These are phyloP conservation scores for Meleagris gallopavo DNA, from an alignment of 2,113 vertebrate species.

Conservation along the genomic window DNA sequence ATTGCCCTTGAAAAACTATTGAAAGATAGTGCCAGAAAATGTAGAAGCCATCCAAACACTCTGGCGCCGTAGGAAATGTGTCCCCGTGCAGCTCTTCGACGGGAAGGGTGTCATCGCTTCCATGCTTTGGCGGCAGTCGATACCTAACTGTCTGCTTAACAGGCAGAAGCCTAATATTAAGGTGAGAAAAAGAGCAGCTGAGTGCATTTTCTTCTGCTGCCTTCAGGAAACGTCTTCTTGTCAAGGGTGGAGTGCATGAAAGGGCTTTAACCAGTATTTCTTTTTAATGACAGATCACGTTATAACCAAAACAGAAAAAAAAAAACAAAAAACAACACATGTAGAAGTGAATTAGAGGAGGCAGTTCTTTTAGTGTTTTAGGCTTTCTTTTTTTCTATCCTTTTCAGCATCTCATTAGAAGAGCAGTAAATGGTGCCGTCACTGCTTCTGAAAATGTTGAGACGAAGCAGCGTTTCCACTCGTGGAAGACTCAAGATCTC, in stretches of 20 bases:
- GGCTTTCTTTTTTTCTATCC: neutral
- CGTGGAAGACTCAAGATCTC: neutral
- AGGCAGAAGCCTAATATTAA: neutral
- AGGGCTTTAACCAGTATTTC: neutral
- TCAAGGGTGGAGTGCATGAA: neutral
- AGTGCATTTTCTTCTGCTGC: neutral
- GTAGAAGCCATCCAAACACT: neutral
- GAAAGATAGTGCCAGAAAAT: neutral
- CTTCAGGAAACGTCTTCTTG: neutral
- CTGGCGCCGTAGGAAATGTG: neutral
- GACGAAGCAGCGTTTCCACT: neutral
- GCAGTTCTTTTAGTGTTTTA: neutral
- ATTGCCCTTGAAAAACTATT: neutral
- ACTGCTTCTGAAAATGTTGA: neutral
- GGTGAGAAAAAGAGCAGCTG: neutral
- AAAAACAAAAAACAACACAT: neutral
- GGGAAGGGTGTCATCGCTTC: neutral
- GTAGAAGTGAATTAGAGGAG: neutral
- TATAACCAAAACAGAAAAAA: neutral
- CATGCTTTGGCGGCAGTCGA: neutral
- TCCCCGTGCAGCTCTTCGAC: neutral
- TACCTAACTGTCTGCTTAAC: neutral
- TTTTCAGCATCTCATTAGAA: neutral
- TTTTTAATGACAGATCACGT: conserved; percentile 5
- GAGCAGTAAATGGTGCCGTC: neutral